Percentiles rank a stretch among this genome's conserved stretches.
These are phyloP conservation scores for Bradypus variegatus DNA, from an alignment of 2,797 vertebrate species.

Conservation along the genomic window DNA sequence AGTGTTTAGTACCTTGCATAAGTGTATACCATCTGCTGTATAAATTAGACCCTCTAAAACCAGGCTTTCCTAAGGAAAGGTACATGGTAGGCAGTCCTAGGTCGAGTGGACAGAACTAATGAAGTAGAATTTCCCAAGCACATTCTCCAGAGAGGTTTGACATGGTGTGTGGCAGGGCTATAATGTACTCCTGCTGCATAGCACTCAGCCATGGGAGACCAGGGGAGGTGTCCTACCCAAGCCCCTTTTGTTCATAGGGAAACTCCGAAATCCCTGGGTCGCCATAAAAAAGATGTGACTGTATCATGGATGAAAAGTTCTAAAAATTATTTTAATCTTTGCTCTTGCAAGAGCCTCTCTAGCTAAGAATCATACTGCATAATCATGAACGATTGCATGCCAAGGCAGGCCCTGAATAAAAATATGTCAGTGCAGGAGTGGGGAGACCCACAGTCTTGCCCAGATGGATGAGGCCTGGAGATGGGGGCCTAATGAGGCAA, in stretches of 20 bases:
- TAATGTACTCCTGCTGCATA: neutral
- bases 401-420: neutral
- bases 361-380: neutral
- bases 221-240: neutral
- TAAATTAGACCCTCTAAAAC: neutral
- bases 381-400: neutral
- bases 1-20: neutral
- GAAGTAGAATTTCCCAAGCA: neutral
- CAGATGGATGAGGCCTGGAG: neutral
- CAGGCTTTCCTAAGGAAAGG: neutral
- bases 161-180: neutral
- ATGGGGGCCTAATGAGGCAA: neutral
- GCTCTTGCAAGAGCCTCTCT: neutral
- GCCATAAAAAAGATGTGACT: neutral
- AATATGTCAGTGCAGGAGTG: neutral
- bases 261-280: conserved; percentile 31
- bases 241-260: neutral
- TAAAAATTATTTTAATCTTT: conserved; percentile 13
- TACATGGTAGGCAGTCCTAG: neutral
- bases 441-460: neutral
- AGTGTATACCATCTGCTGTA: neutral
- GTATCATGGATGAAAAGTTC: neutral
- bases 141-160: neutral
- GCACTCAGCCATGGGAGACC: neutral
- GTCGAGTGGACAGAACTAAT: neutral